Evolutionary conservation across 2,888 invertebrate genomes (phyloP).

Genomic region (Gymnocheta viridis): DNA sequence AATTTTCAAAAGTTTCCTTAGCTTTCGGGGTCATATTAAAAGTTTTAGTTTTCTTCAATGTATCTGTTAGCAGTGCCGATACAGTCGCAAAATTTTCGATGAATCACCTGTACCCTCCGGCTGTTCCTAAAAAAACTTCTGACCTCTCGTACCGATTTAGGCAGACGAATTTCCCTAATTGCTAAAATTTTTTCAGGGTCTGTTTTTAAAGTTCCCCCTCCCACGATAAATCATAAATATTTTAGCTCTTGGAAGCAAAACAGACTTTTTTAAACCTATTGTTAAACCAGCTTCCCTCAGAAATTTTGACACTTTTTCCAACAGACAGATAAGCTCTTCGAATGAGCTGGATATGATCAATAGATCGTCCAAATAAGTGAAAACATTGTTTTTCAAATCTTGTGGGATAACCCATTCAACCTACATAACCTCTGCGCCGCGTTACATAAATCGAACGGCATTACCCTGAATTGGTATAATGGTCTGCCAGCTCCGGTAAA

Average conservation of each 20-base stretch:
- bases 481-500: constrained; percentile 50
- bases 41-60: neutral
- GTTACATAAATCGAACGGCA: constrained; percentile 1
- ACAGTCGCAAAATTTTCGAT: neutral
- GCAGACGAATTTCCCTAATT: neutral
- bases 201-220: neutral
- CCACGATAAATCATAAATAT: neutral
- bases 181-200: neutral
- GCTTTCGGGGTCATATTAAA: neutral
- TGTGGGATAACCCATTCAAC: too few species aligned
- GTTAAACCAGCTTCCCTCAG: neutral
- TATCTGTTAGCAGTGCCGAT: neutral
- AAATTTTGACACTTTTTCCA: neutral
- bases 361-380: too few species aligned
- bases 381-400: too few species aligned
- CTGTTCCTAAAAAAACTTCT: neutral
- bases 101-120: neutral
- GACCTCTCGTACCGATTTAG: neutral
- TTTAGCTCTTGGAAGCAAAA: neutral
- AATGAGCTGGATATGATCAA: neutral
- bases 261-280: neutral
- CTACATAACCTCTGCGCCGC: neutral
- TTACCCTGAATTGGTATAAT: neutral
- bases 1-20: neutral
- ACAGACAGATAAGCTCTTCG: neutral